A percentile compares a stretch with the other conserved stretches of the same genome.
Conservation (phyloP, 1,140 invertebrate genomes). For the Bombus haemorrhoidalis region DNA sequence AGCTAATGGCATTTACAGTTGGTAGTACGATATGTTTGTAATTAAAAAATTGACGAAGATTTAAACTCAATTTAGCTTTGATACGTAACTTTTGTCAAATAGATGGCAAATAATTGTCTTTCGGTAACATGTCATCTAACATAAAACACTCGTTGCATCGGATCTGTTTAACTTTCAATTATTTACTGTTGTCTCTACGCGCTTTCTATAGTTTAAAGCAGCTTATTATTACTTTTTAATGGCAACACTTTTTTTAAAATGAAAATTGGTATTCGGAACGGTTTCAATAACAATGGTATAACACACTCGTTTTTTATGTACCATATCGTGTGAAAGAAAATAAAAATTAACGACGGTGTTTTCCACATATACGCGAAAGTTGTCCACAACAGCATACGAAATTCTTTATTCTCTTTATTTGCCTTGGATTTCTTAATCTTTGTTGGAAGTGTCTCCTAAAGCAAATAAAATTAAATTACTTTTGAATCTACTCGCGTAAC, state of each 20-base stretch:
- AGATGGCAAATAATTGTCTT: neutral
- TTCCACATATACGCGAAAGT: slow-evolving; percentile 73
- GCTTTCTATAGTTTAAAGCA: neutral
- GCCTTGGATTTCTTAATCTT: slow-evolving; percentile 66
- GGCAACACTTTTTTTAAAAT: slow-evolving; percentile 71
- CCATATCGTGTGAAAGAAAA: slow-evolving; percentile 75
- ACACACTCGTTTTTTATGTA: slow-evolving; percentile 79
- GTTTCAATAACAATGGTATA: slow-evolving; percentile 76
- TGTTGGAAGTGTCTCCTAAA: slow-evolving; percentile 75
- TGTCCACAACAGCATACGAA: slow-evolving; percentile 74
- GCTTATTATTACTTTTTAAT: neutral
- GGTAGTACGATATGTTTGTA: no score
- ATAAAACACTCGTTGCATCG: neutral
- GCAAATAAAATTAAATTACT: slow-evolving; percentile 75
- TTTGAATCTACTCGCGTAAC: neutral
- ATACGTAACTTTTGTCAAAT: neutral
- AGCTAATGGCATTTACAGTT: no score
- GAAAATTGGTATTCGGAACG: slow-evolving; percentile 79
- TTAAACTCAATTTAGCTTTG: no score
- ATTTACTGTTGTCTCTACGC: neutral
- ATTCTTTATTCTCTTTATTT: slow-evolving; percentile 68
- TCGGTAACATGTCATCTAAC: neutral
- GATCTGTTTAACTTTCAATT: neutral
- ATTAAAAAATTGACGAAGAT: no score
- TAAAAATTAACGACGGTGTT: slow-evolving; percentile 74